Percentiles rank a stretch among this genome's conserved stretches.
phyloP scores from a whole-genome alignment of 2,888 invertebrate species.

The Netelia fuscicornis region DNA sequence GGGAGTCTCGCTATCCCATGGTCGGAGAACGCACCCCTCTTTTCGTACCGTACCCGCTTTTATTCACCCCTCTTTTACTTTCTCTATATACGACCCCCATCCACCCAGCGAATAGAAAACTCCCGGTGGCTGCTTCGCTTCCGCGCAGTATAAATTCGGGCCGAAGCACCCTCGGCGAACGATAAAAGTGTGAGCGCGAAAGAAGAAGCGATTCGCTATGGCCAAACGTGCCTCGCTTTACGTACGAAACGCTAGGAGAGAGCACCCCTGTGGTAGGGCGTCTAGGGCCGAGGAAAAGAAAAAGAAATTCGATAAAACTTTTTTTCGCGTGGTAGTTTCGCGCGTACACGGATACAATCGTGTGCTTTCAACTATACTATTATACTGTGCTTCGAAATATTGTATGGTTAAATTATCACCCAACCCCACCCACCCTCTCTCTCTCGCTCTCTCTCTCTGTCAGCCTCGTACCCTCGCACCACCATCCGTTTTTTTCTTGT shows the following conservation, averaged over 20 bases:
- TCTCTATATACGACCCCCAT: constrained; percentile 6
- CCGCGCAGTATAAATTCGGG: constrained; percentile 61
- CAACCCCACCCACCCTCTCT: neutral
- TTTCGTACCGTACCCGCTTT: constrained; percentile 26
- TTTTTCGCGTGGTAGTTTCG: constrained; percentile 31
- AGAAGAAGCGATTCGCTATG: constrained; percentile 54
- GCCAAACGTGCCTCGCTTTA: constrained; percentile 4
- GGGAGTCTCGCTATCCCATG: neutral
- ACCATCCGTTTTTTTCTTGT: constrained; percentile 1
- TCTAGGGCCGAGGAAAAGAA: constrained; percentile 30
- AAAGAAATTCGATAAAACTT: constrained; percentile 56
- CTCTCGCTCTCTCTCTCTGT: neutral
- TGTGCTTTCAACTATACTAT: constrained; percentile 20
- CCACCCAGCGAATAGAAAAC: constrained; percentile 8
- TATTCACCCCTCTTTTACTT: constrained; percentile 38
- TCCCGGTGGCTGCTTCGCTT: constrained; percentile 40
- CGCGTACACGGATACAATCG: constrained; percentile 24
- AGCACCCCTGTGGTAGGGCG: constrained; percentile 30
- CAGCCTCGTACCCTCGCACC: neutral
- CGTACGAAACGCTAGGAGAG: constrained; percentile 9
- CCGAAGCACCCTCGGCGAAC: constrained; percentile 56
- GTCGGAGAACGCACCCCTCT: constrained; percentile 34
- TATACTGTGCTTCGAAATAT: constrained; percentile 58
- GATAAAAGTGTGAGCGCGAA: constrained; percentile 56
- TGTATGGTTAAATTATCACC: constrained; percentile 63